Percentiles rank a stretch among this genome's conserved stretches.
Evolutionary conservation across 1,140 invertebrate species (phyloP).

Genomic region (Leptonema lineaticorne): DNA sequence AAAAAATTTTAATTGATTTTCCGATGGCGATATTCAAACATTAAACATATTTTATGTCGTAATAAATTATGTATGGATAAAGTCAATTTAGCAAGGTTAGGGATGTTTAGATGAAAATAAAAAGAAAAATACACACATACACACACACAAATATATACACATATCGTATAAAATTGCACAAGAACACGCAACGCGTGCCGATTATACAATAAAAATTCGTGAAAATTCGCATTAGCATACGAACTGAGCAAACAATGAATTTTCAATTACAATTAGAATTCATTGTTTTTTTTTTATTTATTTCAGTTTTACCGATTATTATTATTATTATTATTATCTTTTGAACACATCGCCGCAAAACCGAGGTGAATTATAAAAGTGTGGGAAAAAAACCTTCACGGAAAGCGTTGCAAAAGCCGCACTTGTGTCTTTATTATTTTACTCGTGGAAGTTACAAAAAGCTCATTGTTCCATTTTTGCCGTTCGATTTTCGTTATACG

Average conservation of each 20-base stretch:
- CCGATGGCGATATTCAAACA: too few relatives aligned
- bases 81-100: too few relatives aligned
- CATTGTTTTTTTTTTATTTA: slow-evolving; percentile 6
- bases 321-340: too few relatives aligned
- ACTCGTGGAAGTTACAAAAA: slow-evolving; percentile 19
- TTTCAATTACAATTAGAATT: slow-evolving; percentile 15
- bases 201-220: background rate
- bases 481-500: background rate
- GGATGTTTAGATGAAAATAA: too few relatives aligned
- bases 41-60: too few relatives aligned
- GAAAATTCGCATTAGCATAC: background rate
- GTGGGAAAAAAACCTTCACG: slow-evolving; percentile 26
- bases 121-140: too few relatives aligned
- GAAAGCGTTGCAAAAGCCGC: slow-evolving; percentile 8
- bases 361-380: slow-evolving; percentile 9
- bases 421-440: too few relatives aligned
- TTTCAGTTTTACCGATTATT: too few relatives aligned
- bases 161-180: background rate
- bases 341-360: slow-evolving; percentile 22
- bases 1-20: too few relatives aligned
- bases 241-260: background rate
- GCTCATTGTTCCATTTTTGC: slow-evolving; percentile 22
- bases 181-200: too few relatives aligned
- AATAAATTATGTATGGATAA: too few relatives aligned
- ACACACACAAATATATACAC: background rate